phyloP scores from a whole-genome alignment of 2,888 invertebrate genomes.

The Platycheirus rosarum region DNA sequence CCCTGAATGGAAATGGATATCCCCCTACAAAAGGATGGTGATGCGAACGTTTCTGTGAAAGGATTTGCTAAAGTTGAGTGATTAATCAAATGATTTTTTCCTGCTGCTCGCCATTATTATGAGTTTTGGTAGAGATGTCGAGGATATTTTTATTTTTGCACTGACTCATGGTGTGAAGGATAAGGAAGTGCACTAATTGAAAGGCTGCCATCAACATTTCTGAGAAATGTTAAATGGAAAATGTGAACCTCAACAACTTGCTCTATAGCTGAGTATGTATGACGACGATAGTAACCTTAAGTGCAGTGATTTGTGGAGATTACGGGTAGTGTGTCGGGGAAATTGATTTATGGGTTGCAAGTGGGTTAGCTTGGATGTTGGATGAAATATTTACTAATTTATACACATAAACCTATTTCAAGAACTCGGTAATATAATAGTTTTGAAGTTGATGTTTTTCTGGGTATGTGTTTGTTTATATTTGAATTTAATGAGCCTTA shows the following conservation, averaged over 20 bases:
- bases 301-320: constrained; percentile 30
- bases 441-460: too few relatives aligned
- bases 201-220: constrained; percentile 56
- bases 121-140: constrained; percentile 20
- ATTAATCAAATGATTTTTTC: constrained; percentile 44
- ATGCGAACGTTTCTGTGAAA: constrained; percentile 22
- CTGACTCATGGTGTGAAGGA: constrained; percentile 48
- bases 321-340: constrained; percentile 3
- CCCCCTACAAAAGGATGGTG: not conserved
- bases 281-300: too few relatives aligned
- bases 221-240: constrained; percentile 24
- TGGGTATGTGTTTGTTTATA: too few relatives aligned
- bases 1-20: constrained; percentile 1
- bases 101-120: constrained; percentile 2
- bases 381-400: not conserved
- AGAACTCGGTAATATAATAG: too few relatives aligned
- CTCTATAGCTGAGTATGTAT: too few relatives aligned
- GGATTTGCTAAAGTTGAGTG: constrained; percentile 51
- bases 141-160: constrained; percentile 33
- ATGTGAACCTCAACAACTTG: constrained; percentile 5
- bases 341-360: constrained; percentile 20
- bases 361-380: not conserved
- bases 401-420: too few relatives aligned
- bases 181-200: constrained; percentile 63
- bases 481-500: too few relatives aligned